Evolutionary conservation across 1,140 invertebrate genomes (phyloP), one percentile per base, ranked within the genome.

Genomic region (Geopemphigus sp.): DNA sequence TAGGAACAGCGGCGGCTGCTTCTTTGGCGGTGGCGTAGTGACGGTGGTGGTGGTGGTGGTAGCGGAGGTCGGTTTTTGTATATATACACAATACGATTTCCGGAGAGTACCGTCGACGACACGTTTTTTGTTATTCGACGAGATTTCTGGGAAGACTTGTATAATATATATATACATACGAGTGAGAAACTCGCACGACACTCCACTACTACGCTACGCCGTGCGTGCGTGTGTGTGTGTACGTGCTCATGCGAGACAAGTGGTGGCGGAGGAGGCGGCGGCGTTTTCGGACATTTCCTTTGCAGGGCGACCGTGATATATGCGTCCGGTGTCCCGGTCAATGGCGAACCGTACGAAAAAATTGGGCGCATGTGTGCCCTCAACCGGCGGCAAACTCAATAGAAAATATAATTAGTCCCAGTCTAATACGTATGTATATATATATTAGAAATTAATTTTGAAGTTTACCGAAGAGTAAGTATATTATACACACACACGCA

Each of bases 211-310:
- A n/a, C n/a, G n/a, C n/a, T n/a, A n/a, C 32, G 32, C 32, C 32
- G 8, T 39, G 32, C 32, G 32, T 8, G 32, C 32, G 32, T 8
- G n/a, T n/a, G n/a, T n/a, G n/a, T n/a, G n/a, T n/a, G n/a, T n/a
- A n/a, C n/a, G n/a, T n/a, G n/a, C n/a, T n/a, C n/a, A n/a, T n/a
- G n/a, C n/a, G n/a, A n/a, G 32, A 8, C 32, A 39, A 39, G 8
- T 8, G 8, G 3, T 3, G 8, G 32, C 32, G 32, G 32, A 3
- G 32, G 32, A 39, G 32, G 32, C 32, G 32, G 32, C 32, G 47
- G 47, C 68, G 15, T 59, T 76, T 76, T 76, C 54, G 53, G 72
- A 76, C 72, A 22, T 76, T 76, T 76, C 72, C 32, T 59, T 57
- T 68, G 66, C 29, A 19, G 8, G 32, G 6, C 72, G 68, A 50